Evolutionary conservation across 2,888 invertebrate genomes (phyloP), one percentile per base, ranked within the genome.

Genomic region (Meliscaeva auricollis): DNA sequence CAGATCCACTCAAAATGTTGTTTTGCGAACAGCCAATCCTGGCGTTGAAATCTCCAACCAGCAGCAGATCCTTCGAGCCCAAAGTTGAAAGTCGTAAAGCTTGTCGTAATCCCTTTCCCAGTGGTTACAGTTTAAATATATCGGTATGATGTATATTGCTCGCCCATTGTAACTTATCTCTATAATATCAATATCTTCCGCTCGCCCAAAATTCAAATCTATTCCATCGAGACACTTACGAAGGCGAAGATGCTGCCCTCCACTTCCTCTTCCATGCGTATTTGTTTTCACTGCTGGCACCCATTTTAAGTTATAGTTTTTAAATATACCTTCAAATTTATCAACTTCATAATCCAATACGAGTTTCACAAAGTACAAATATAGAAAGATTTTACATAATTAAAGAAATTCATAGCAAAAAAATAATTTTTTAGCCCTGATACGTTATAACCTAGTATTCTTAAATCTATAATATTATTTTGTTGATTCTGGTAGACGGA

Each of bases 401-500:
- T 13, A 15, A 44, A 44, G n/a, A 44, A 32, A 32, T 32, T 32
- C 32, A 32, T 32, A 6, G 7, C 32, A 32, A 32, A 32, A 32
- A 32, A 32, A 4, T 32, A 6, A 48, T 48, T 48, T 48, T 48
- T 48, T 20, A 48, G 48, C 20, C 48, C 50, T 50, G 50, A 50
- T 26, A 50, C 3, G 11, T 56, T 32, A 56, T 54, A 54, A n/a
- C 54, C 54, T 54, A 54, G 2, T 54, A 54, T 54, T 54, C 22
- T 54, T 54, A 54, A 54, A 30, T 54, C 54, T 30, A 54, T n/a
- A 54, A 22, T 30, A 54, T 54, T 54, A 30, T 15, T 32, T n/a
- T n/a, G n/a, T n/a, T 54, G n/a, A 32, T 54, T 54, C 54, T 54
- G 58, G 58, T 58, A 58, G 58, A 58, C 58, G 17, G 9, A 20